These are phyloP conservation scores for Coenobita brevimanus DNA, from an alignment of 1,140 invertebrate genomes.

Conservation along the genomic window DNA sequence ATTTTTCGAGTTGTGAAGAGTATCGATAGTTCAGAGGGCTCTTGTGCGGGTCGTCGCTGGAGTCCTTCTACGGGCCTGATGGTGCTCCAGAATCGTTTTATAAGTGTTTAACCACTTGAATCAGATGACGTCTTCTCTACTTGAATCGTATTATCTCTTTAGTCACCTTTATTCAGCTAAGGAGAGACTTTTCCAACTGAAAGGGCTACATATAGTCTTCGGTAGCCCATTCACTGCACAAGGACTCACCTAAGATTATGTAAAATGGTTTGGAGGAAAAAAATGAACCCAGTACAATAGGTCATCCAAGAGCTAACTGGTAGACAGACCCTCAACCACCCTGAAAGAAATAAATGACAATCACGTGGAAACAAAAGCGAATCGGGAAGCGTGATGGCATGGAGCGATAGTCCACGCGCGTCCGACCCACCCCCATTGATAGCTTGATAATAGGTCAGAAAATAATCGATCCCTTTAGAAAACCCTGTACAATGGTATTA, in stretches of 20 bases:
- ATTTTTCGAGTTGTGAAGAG: slow-evolving; percentile 5
- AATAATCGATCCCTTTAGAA: slow-evolving; percentile 48
- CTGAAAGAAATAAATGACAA: slow-evolving; percentile 64
- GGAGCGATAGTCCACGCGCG: slow-evolving; percentile 49
- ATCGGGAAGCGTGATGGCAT: slow-evolving; percentile 48
- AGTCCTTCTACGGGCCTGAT: not conserved
- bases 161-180: too few relatives aligned
- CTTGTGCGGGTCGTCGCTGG: not conserved
- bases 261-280: too few relatives aligned
- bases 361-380: slow-evolving; percentile 65
- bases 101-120: slow-evolving; percentile 66
- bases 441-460: slow-evolving; percentile 41
- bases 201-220: too few relatives aligned
- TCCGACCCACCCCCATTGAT: slow-evolving; percentile 41
- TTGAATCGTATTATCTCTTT: too few relatives aligned
- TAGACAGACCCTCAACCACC: slow-evolving; percentile 55
- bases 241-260: too few relatives aligned
- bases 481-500: slow-evolving; percentile 38
- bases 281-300: too few relatives aligned
- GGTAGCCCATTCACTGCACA: too few relatives aligned
- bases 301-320: too few relatives aligned
- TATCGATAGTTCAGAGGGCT: slow-evolving; percentile 43
- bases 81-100: slow-evolving; percentile 46
- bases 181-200: too few relatives aligned
- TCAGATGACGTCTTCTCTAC: too few relatives aligned